Base-by-base conservation (phyloP, 2,888 invertebrate species). In the Lumbricus terrestris region DNA sequence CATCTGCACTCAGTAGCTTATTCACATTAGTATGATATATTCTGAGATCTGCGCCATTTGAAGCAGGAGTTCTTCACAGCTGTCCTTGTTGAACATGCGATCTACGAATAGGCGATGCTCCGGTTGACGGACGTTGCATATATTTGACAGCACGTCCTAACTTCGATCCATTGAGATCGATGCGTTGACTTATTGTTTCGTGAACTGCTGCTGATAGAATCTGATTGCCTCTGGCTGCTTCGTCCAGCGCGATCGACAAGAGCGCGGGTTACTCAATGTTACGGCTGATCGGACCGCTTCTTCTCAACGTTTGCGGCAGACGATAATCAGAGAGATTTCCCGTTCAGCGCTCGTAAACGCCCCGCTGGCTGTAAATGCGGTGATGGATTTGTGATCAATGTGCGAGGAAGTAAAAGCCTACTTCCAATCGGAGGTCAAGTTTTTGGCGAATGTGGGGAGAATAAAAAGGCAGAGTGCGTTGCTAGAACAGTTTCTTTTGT, bases 161-260 rank as follows among this genome's bases (percentile, higher is more conserved):
- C 20, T 47, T 47, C 20, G 47, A 69, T 69, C 69, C n/a, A 47
- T 69, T n/a, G n/a, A 69, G 69, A 69, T 47, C 29, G 69, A 69
- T 69, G n/a, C 29, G 69, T n/a, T 16, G 69, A 69, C 69, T n/a
- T 69, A 69, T 69, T 69, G 69, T 69, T 13, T 69, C 11, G 29
- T 69, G 69, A 69, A 69, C 29, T 69, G 69, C 69, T 29, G 69
- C 69, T 69, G 69, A 69, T 69, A 29, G 69, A 69, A 69, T 69
- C 69, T 69, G 69, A 69, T 69, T 69, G 69, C n/a, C 69, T 69
- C n/a, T 69, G 69, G 69, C 69, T n/a, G 69, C 69, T n/a, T 69
- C 13, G 11, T 69, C 16, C 29, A n/a, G 8, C 29, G 1, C 29
- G 11, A 3, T n/a, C 69, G 13, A 13, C 69, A n/a, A 69, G n/a